Evolutionary conservation across 2,888 invertebrate species (phyloP).

Genomic region (Nemotelus pantherinus): DNA sequence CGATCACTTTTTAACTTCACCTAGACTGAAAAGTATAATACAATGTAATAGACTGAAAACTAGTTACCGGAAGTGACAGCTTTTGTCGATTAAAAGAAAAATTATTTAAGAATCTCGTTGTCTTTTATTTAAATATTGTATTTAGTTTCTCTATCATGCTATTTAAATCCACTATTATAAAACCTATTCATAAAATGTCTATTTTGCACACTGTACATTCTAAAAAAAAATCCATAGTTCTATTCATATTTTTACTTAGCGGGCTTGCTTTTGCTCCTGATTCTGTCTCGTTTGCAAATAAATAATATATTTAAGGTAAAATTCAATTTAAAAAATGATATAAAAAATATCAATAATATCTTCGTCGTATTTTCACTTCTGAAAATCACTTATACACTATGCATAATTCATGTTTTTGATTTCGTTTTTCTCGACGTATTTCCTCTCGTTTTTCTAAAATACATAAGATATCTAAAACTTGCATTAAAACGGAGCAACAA

Average conservation of each 20-base stretch:
- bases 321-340: slow-evolving; percentile 18
- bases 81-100: slow-evolving; percentile 7
- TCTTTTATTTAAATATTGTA: slow-evolving; percentile 32
- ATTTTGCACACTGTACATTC: slow-evolving; percentile 19
- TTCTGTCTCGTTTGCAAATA: background rate
- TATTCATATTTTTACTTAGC: too few species aligned
- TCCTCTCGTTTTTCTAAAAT: background rate
- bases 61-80: background rate
- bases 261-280: too few species aligned
- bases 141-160: background rate
- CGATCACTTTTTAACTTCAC: too few species aligned
- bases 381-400: background rate
- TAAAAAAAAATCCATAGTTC: background rate
- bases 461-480: background rate
- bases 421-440: background rate
- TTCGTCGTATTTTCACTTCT: background rate
- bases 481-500: background rate
- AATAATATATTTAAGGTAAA: slow-evolving; percentile 2
- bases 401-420: background rate
- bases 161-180: slow-evolving; percentile 10
- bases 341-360: slow-evolving; percentile 32
- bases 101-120: slow-evolving; percentile 38
- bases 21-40: too few species aligned
- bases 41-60: too few species aligned
- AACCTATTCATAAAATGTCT: slow-evolving; percentile 33